Evolutionary conservation across 1,140 invertebrate species (phyloP).

Genomic region (Nautilus pompilius): DNA sequence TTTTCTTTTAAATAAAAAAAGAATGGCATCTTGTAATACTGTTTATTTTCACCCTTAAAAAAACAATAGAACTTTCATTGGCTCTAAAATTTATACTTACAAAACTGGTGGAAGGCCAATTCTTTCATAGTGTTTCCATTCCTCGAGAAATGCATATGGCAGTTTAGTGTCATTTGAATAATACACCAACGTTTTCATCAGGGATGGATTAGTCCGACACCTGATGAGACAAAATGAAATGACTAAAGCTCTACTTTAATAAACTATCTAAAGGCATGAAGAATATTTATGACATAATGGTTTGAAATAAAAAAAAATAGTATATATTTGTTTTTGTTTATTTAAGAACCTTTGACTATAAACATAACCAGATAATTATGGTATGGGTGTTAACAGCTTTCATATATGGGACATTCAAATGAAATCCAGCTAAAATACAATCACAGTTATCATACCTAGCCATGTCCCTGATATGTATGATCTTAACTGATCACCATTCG

Average conservation of each 20-base stretch:
- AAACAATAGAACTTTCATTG: too few species aligned
- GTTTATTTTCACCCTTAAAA: too few species aligned
- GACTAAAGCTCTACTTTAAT: not conserved
- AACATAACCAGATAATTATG: not conserved
- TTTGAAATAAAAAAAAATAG: not conserved
- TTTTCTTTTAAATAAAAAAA: too few species aligned
- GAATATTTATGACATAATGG: not conserved
- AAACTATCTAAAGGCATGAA: not conserved
- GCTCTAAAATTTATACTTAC: too few species aligned
- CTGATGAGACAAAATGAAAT: conserved; percentile 22
- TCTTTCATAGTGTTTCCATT: conserved; percentile 52
- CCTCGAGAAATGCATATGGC: conserved; percentile 41
- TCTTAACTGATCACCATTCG: too few species aligned
- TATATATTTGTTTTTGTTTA: not conserved
- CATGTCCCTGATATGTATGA: too few species aligned
- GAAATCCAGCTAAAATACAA: too few species aligned
- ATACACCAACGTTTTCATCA: conserved; percentile 47
- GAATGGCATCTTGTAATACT: too few species aligned
- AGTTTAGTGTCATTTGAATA: conserved; percentile 44
- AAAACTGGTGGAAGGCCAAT: conserved; percentile 51
- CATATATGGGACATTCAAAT: too few species aligned
- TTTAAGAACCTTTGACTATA: not conserved
- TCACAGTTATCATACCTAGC: too few species aligned
- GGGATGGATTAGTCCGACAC: conserved; percentile 47
- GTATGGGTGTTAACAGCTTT: not conserved